phyloP scores from a whole-genome alignment of 2,113 vertebrate genomes.

The Eurystomus gularis region DNA sequence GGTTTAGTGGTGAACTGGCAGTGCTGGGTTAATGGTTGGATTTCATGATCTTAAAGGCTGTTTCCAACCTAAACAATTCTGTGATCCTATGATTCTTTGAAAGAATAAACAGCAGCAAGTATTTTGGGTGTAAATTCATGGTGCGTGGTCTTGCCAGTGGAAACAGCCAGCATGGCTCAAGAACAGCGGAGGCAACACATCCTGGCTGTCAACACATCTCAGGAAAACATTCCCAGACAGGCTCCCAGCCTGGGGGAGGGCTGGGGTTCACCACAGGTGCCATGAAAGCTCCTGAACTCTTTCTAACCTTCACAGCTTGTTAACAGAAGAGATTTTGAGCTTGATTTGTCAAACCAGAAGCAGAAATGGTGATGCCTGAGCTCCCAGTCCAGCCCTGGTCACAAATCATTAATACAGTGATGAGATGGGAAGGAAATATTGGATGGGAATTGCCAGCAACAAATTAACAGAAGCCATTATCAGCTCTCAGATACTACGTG shows the following conservation, averaged over 20 bases:
- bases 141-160: background rate
- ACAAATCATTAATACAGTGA: background rate
- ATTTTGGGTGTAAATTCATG: background rate
- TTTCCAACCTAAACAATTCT: background rate
- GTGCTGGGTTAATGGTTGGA: background rate
- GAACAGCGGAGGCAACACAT: background rate
- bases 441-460: background rate
- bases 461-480: background rate
- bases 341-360: background rate
- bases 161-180: background rate
- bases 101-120: background rate
- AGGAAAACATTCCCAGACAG: background rate
- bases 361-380: background rate
- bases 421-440: background rate
- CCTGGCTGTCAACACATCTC: background rate
- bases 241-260: background rate
- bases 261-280: background rate
- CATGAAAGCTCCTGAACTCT: background rate
- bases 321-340: background rate
- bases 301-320: background rate
- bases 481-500: background rate
- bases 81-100: background rate
- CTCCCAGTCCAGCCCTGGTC: background rate
- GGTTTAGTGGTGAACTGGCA: background rate
- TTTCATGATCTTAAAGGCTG: background rate